Conservation (phyloP, 1,140 invertebrate species). For the Macrotrachela quadricornifera region DNA sequence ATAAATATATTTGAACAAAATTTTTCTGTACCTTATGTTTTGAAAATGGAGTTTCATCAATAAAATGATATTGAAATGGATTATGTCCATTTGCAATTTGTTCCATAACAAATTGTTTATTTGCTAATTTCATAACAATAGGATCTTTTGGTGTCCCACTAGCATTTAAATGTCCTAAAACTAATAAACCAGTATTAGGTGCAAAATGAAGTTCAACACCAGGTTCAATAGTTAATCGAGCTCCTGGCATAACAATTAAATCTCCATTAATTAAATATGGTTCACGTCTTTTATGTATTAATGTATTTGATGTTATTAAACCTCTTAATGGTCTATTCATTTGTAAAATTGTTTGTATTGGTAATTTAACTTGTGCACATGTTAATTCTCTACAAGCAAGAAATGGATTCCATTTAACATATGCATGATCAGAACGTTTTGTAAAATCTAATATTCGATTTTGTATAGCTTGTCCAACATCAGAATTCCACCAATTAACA, state of each 20-base stretch:
- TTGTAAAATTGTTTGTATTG: too few species aligned
- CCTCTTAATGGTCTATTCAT: too few species aligned
- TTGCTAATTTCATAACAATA: slow-evolving; percentile 20
- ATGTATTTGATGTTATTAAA: too few species aligned
- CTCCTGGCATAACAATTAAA: slow-evolving; percentile 78
- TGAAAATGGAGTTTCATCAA: not conserved
- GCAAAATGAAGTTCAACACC: slow-evolving; percentile 79
- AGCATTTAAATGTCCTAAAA: slow-evolving; percentile 69
- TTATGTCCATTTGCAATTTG: not conserved
- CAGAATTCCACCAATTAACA: slow-evolving; percentile 81
- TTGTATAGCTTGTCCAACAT: too few species aligned
- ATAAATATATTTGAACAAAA: not conserved
- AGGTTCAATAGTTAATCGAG: slow-evolving; percentile 59
- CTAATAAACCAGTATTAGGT: slow-evolving; percentile 85
- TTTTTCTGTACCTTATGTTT: not conserved
- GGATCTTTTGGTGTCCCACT: slow-evolving; percentile 56
- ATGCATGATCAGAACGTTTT: too few species aligned
- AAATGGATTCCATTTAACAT: too few species aligned
- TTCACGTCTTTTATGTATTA: too few species aligned
- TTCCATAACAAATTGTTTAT: not conserved
- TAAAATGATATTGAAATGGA: not conserved
- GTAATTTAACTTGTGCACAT: too few species aligned
- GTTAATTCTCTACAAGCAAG: too few species aligned
- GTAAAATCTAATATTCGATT: too few species aligned
- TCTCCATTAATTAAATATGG: slow-evolving; percentile 71